Percentiles rank a stretch among this genome's conserved stretches.
Evolutionary conservation across 2,888 invertebrate species (phyloP).

Genomic region (Steromphala cineraria): DNA sequence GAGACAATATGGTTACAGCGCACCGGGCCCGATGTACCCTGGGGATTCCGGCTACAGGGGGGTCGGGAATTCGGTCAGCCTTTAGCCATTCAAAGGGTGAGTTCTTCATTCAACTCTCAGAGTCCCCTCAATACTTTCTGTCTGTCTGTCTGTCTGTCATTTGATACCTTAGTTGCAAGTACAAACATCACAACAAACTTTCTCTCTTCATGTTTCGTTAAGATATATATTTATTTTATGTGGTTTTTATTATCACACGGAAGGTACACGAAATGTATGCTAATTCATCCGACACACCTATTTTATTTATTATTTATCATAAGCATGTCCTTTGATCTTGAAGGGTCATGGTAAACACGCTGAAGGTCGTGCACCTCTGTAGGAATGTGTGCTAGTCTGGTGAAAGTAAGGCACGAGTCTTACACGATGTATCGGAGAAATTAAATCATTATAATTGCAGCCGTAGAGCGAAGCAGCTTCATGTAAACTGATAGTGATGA

Average conservation of each 20-base stretch:
- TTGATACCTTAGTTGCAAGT: too few relatives aligned
- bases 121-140: neutral
- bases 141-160: neutral
- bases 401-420: neutral
- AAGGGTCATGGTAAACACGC: neutral
- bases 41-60: conserved; percentile 75
- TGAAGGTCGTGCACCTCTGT: neutral
- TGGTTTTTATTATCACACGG: too few relatives aligned
- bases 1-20: conserved; percentile 74
- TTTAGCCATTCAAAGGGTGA: conserved; percentile 71
- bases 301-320: neutral
- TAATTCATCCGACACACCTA: too few relatives aligned
- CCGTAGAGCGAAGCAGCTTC: too few relatives aligned
- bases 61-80: conserved; percentile 71
- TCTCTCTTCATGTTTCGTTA: too few relatives aligned
- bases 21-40: conserved; percentile 67
- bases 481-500: neutral
- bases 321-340: neutral
- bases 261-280: too few relatives aligned
- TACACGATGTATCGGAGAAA: neutral
- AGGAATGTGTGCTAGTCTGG: neutral
- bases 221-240: too few relatives aligned
- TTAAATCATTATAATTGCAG: conserved; percentile 1
- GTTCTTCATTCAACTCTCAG: conserved; percentile 34
- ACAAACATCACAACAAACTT: too few relatives aligned